Evolutionary conservation across 2,888 invertebrate genomes (phyloP).

Genomic region (Lissonota sp.): DNA sequence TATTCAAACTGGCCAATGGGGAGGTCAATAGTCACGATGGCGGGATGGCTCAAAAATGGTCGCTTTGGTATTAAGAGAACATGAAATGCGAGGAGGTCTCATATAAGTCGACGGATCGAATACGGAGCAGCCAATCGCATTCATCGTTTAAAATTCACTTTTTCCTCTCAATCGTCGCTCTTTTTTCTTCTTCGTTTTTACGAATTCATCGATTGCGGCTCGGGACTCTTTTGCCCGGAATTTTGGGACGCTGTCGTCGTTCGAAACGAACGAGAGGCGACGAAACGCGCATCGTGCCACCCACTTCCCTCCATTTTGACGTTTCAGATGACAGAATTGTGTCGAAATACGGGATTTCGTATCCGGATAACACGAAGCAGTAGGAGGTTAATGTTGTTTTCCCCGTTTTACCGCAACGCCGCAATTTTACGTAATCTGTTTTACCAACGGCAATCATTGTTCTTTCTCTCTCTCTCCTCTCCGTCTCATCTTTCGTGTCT

Average conservation of each 20-base stretch:
- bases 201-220: constrained; percentile 39
- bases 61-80: constrained; percentile 58
- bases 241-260: constrained; percentile 30
- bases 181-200: constrained; percentile 17
- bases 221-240: constrained; percentile 20
- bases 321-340: constrained; percentile 68
- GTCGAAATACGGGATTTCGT: constrained; percentile 67
- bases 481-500: constrained; percentile 19
- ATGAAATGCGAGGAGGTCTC: constrained; percentile 14
- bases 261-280: constrained; percentile 36
- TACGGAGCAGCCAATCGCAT: not conserved
- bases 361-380: constrained; percentile 44
- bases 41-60: constrained; percentile 66
- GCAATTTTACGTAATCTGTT: not conserved
- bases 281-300: constrained; percentile 49
- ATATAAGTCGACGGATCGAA: not conserved
- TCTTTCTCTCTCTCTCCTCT: constrained; percentile 25
- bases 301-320: constrained; percentile 65
- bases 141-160: constrained; percentile 30
- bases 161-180: constrained; percentile 7
- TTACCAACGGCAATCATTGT: constrained; percentile 23
- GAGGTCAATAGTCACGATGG: constrained; percentile 53
- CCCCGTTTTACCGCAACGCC: not conserved
- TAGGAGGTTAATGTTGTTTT: constrained; percentile 31
- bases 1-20: constrained; percentile 38